Evolutionary conservation across 2,113 vertebrate genomes (phyloP), one percentile per base, ranked within the genome.

Genomic region (Psittacara wagleri): DNA sequence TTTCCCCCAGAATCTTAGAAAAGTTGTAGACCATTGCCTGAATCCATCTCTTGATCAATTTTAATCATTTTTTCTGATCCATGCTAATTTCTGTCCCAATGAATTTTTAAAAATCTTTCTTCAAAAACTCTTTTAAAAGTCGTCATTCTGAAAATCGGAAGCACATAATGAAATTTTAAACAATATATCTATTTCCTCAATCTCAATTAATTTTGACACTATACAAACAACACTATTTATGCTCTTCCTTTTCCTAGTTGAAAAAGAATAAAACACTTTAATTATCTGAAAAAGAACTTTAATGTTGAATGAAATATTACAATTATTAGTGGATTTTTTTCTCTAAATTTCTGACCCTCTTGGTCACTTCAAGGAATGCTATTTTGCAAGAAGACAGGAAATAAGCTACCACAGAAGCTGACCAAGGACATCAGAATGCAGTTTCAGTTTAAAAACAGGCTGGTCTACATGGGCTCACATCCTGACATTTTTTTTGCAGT

Each of bases 291-390:
- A 4, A 76, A 10, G 9, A 69, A 77, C 23, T 61, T 69, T 16
- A 44, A 66, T 51, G 4, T 7, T 67, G 20, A 84, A 82, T 54
- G 1, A 87, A 74, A 66, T 52, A 52, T 5, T 61, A 48, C 57
- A 67, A 46, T 22, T 76, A 37, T 63, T 72, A 17, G 16, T 18
- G 6, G 0, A 0, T 3, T 59, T 78, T 55, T 76, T 37, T 0
- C 17, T 88, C 25, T 68, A 31, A 76, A 43, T 73, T 89, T 73
- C 23, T 77, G 19, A 25, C 5, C 68, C 3, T 61, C 9, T 55
- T 55, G 7, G 20, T 48, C 74, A 75, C 24, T 57, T 57, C 54
- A 86, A 66, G 17, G 14, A 84, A 41, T 0, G 0, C 3, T 66
- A 20, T 43, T 66, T 77, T 48, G 11, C 16, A 51, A 86, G 43